phyloP scores from a whole-genome alignment of 1,140 invertebrate species.

The Aphelinus atriplicis region DNA sequence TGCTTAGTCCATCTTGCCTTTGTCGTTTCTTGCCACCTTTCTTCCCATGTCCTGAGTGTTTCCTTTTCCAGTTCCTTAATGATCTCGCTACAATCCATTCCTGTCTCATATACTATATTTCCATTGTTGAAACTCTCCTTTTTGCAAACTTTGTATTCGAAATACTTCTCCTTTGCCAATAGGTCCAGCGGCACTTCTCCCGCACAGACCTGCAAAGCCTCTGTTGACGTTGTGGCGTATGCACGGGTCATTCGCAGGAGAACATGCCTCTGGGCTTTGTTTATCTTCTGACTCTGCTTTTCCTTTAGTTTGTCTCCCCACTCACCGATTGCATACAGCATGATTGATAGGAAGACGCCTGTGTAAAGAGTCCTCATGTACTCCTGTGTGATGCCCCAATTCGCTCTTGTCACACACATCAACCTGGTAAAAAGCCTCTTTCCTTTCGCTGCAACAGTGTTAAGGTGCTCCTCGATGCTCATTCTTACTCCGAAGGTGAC shows the following conservation, averaged over 20 bases:
- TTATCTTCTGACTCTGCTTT: conserved; percentile 3
- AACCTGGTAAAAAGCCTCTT: conserved; percentile 18
- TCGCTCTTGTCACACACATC: conserved; percentile 11
- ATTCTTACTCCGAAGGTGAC: conserved; percentile 14
- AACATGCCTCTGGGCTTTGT: conserved; percentile 40
- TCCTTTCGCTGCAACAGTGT: neutral
- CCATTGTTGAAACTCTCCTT: neutral
- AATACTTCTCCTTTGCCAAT: neutral
- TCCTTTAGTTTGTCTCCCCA: conserved; percentile 42
- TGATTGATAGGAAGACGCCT: conserved; percentile 42
- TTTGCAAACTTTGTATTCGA: conserved; percentile 30
- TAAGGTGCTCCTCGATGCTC: conserved; percentile 3
- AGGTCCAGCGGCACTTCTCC: conserved; percentile 35
- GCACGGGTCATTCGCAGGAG: conserved; percentile 43
- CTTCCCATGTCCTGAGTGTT: neutral
- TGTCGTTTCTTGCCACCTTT: neutral
- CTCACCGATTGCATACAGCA: conserved; percentile 46
- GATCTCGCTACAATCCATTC: neutral
- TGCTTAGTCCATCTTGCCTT: neutral
- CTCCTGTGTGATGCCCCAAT: conserved; percentile 39
- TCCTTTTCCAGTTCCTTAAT: neutral
- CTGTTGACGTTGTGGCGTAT: conserved; percentile 46
- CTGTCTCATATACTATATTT: neutral
- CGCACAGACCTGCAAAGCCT: conserved; percentile 34
- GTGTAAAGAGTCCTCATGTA: conserved; percentile 43